Conservation (phyloP, 2,797 vertebrate genomes). For the Simalia tracyae region DNA sequence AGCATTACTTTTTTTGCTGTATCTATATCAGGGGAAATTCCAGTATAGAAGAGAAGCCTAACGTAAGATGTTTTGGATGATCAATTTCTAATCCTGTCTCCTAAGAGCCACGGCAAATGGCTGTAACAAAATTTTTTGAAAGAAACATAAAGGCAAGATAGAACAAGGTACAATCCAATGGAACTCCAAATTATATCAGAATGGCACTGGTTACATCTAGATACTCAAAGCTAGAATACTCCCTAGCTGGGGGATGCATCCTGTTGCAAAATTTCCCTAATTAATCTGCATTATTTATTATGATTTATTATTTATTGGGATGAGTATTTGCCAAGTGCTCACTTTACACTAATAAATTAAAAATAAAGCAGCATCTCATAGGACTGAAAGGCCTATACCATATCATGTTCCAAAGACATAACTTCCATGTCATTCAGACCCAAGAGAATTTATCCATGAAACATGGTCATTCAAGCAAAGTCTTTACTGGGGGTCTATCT, state of each 20-base stretch:
- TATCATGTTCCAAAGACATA: neutral
- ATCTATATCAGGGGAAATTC: no score
- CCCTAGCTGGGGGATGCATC: neutral
- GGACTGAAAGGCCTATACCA: neutral
- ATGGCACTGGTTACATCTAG: neutral
- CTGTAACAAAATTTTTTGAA: neutral
- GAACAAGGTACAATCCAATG: neutral
- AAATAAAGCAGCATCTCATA: neutral
- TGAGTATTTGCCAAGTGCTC: conserved; percentile 2
- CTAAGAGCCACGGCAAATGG: neutral
- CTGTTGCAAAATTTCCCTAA: conserved; percentile 9
- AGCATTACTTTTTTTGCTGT: neutral
- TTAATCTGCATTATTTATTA: conserved; percentile 28
- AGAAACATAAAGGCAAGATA: neutral
- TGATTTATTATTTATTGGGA: conserved; percentile 22
- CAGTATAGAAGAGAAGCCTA: neutral
- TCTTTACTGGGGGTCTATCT: neutral
- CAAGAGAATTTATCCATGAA: neutral
- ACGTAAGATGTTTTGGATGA: neutral
- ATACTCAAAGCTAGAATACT: neutral
- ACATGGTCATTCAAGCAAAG: neutral
- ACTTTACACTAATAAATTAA: conserved; percentile 12
- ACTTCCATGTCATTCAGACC: neutral
- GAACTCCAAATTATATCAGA: neutral
- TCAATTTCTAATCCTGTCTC: neutral